Percentiles rank a stretch among this genome's conserved stretches.
phyloP scores from a whole-genome alignment of 2,888 invertebrate species.

The Isotomurus palustris region DNA sequence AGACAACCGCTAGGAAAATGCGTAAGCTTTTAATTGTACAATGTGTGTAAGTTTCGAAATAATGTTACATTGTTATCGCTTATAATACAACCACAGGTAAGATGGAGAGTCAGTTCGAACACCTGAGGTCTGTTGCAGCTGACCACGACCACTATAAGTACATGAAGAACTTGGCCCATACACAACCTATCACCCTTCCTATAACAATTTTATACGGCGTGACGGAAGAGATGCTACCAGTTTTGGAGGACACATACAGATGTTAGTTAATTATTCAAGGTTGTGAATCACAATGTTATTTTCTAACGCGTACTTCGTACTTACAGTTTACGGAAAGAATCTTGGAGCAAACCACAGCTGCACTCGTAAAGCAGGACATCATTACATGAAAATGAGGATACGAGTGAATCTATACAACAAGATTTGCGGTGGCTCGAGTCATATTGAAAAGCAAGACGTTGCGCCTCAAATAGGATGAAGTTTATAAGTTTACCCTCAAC shows the following conservation, averaged over 20 bases:
- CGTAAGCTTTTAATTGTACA: constrained; percentile 3
- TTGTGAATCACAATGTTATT: neutral
- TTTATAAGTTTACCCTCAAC: no score
- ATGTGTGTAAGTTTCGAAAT: neutral
- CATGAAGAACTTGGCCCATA: constrained; percentile 28
- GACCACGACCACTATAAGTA: constrained; percentile 36
- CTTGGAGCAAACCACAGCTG: constrained; percentile 19
- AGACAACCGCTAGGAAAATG: constrained; percentile 14
- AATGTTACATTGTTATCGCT: neutral
- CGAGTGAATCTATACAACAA: constrained; percentile 20
- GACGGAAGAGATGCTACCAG: constrained; percentile 24
- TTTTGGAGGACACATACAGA: constrained; percentile 24
- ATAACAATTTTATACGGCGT: constrained; percentile 29
- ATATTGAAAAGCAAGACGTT: neutral
- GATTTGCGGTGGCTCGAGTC: constrained; percentile 15
- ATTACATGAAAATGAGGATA: constrained; percentile 23
- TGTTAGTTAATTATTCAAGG: constrained; percentile 15
- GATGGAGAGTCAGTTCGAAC: constrained; percentile 20
- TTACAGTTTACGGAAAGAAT: constrained; percentile 24
- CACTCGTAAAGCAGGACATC: constrained; percentile 18
- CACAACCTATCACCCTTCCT: constrained; percentile 29
- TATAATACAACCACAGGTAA: constrained; percentile 2
- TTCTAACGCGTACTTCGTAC: neutral
- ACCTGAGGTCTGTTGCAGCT: constrained; percentile 14
- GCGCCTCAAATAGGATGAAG: no score